These are phyloP conservation scores for Corythoichthys haematopterus DNA, from an alignment of 2,113 vertebrate species.

Conservation along the genomic window DNA sequence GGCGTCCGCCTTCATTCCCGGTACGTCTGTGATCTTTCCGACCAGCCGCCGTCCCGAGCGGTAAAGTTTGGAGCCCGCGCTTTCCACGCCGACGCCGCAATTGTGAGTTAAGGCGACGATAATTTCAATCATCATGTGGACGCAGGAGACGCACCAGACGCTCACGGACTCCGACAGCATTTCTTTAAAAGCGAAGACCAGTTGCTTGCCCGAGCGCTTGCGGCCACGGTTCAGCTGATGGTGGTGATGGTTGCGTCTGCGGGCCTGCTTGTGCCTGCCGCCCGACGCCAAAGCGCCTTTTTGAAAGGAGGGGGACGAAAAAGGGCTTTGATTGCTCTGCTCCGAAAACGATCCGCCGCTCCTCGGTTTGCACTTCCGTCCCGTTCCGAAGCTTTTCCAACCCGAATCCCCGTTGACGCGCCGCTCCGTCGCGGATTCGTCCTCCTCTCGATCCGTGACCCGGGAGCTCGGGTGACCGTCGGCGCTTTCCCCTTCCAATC, in stretches of 20 bases:
- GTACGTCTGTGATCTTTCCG: conserved; percentile 67
- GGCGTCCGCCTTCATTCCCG: conserved; percentile 65
- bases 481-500: conserved; percentile 23
- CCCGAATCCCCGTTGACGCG: conserved; percentile 61
- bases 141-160: conserved; percentile 79
- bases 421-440: conserved; percentile 55
- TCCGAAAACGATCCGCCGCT: conserved; percentile 52
- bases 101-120: conserved; percentile 77
- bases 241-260: conserved; percentile 77
- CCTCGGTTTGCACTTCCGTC: conserved; percentile 58
- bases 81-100: conserved; percentile 76
- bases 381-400: conserved; percentile 55
- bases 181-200: conserved; percentile 65
- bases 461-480: conserved; percentile 32
- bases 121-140: conserved; percentile 81
- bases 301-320: conserved; percentile 27
- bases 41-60: conserved; percentile 70
- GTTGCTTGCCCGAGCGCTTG: conserved; percentile 59
- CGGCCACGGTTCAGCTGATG: conserved; percentile 64
- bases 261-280: conserved; percentile 73
- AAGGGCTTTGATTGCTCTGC: conserved; percentile 44
- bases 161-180: conserved; percentile 70
- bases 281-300: conserved; percentile 59
- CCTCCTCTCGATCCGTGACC: conserved; percentile 57
- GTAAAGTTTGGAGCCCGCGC: conserved; percentile 71